phyloP scores from a whole-genome alignment of 2,888 invertebrate genomes.

The Tetanocera ferruginea region DNA sequence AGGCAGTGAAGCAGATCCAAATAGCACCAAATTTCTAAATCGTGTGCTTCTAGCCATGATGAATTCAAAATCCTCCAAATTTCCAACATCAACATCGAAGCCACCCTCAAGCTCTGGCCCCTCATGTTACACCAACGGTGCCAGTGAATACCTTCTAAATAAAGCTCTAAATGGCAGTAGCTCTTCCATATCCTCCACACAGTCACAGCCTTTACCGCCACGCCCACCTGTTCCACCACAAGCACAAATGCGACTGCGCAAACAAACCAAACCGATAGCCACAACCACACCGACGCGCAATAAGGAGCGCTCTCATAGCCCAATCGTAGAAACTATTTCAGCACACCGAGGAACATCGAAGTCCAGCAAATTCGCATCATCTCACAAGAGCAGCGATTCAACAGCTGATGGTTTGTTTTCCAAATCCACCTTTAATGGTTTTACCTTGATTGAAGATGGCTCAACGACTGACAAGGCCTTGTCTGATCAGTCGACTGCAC shows the following conservation, averaged over 20 bases:
- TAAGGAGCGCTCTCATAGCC: slow-evolving; percentile 46
- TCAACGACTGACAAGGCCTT: not conserved
- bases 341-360: not conserved
- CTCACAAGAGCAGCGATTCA: not conserved
- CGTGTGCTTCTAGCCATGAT: slow-evolving; percentile 61
- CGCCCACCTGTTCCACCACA: slow-evolving; percentile 65
- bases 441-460: not conserved
- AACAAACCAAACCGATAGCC: slow-evolving; percentile 57
- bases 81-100: slow-evolving; percentile 32
- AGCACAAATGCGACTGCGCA: slow-evolving; percentile 59
- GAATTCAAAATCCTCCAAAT: slow-evolving; percentile 43
- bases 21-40: slow-evolving; percentile 57
- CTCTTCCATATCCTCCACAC: slow-evolving; percentile 55
- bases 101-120: slow-evolving; percentile 24
- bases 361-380: too few relatives aligned
- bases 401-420: slow-evolving; percentile 24
- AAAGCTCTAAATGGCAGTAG: slow-evolving; percentile 48
- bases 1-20: not conserved
- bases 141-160: slow-evolving; percentile 24
- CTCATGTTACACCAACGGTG: not conserved
- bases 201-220: slow-evolving; percentile 44
- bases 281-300: slow-evolving; percentile 52
- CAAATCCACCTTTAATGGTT: slow-evolving; percentile 36
- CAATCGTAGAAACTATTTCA: not conserved
- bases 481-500: slow-evolving; percentile 40